Evolutionary conservation across 1,140 invertebrate species (phyloP).

Genomic region (Solenopsis fugax): DNA sequence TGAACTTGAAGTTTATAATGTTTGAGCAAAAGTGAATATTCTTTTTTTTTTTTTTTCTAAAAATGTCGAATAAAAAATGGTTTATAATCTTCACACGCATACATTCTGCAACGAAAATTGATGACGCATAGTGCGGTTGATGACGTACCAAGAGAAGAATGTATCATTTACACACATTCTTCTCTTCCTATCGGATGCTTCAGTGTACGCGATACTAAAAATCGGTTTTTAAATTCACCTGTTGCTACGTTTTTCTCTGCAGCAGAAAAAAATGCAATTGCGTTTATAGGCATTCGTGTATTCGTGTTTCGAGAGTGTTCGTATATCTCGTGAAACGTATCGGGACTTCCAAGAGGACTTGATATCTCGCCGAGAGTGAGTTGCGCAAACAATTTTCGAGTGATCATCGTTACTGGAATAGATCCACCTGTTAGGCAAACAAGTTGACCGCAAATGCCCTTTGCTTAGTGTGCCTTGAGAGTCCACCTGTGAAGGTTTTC

Average conservation of each 20-base stretch:
- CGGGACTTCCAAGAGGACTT: constrained; percentile 43
- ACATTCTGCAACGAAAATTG: background rate
- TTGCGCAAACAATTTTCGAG: constrained; percentile 69
- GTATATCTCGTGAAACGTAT: constrained; percentile 21
- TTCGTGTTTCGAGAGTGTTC: constrained; percentile 19
- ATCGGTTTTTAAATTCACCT: constrained; percentile 59
- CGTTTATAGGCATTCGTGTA: constrained; percentile 10
- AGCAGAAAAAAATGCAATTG: constrained; percentile 37
- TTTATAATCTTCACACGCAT: constrained; percentile 3
- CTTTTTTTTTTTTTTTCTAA: background rate
- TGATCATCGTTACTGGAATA: constrained; percentile 47
- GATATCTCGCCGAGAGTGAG: constrained; percentile 44
- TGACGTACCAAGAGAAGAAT: background rate
- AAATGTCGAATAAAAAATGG: background rate
- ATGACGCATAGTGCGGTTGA: background rate
- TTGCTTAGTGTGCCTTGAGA: constrained; percentile 42
- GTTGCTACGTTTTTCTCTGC: constrained; percentile 42
- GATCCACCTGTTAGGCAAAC: constrained; percentile 76
- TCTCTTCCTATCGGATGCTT: background rate
- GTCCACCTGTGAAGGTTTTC: constrained; percentile 71
- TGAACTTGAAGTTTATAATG: background rate
- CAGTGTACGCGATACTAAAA: constrained; percentile 8
- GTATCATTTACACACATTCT: constrained; percentile 25
- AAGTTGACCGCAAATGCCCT: constrained; percentile 70
- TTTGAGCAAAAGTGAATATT: background rate